Conservation (phyloP, 2,888 invertebrate genomes). For the Odontomyia ornata region DNA sequence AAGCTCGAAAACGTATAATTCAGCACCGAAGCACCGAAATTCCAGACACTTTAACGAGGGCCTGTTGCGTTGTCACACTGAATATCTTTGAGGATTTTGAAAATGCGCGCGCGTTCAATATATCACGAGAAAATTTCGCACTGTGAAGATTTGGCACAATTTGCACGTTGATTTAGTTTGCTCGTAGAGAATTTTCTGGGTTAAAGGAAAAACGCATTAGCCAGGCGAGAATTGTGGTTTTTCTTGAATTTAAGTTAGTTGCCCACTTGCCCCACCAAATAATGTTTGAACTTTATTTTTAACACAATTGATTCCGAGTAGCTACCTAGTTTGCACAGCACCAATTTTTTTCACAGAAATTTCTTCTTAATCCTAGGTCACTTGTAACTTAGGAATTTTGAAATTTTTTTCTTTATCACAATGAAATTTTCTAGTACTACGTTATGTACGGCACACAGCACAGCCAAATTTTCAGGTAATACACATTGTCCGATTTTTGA, state of each 20-base stretch:
- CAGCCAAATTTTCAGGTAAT: constrained; percentile 28
- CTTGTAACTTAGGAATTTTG: background rate
- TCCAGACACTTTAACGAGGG: constrained; percentile 8
- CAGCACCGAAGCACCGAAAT: constrained; percentile 9
- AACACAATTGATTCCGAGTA: too few relatives aligned
- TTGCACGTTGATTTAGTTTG: background rate
- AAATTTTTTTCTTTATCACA: background rate
- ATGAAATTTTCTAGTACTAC: background rate
- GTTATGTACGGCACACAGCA: constrained; percentile 22
- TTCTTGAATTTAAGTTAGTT: too few relatives aligned
- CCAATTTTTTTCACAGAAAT: too few relatives aligned
- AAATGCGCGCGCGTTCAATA: constrained; percentile 29
- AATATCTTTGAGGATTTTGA: background rate
- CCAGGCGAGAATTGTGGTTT: too few relatives aligned
- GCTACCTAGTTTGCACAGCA: too few relatives aligned
- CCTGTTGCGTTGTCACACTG: background rate
- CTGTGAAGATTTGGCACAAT: constrained; percentile 18
- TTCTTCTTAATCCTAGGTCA: too few relatives aligned
- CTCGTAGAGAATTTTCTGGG: background rate
- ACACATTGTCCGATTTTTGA: background rate
- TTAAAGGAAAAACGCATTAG: too few relatives aligned
- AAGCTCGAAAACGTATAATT: background rate
- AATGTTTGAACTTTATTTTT: too few relatives aligned
- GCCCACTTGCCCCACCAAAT: too few relatives aligned
- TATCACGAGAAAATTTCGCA: constrained; percentile 4